A percentile compares a stretch with the other conserved stretches of the same genome.
These are phyloP conservation scores for Epistrophe grossulariae DNA, from an alignment of 2,888 invertebrate species.

Conservation along the genomic window DNA sequence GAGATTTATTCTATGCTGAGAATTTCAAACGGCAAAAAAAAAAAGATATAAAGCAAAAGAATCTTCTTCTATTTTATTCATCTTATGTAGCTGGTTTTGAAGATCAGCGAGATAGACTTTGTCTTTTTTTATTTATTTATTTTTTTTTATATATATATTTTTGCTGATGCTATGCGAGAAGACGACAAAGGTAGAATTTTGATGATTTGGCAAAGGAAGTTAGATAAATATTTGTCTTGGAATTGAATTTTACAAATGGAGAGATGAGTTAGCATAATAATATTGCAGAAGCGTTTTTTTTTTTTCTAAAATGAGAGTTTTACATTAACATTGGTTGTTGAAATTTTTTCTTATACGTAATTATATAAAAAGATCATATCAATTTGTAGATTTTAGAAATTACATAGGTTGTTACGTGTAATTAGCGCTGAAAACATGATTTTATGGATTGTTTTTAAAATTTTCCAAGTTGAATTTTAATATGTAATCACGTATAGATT, in stretches of 20 bases:
- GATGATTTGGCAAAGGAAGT: constrained; percentile 35
- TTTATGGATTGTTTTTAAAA: no score
- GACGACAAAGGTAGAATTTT: constrained; percentile 26
- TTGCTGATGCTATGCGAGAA: neutral
- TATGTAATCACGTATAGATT: no score
- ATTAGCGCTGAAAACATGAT: no score
- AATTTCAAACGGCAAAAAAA: neutral
- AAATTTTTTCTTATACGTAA: neutral
- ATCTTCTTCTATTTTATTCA: constrained; percentile 4
- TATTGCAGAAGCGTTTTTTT: neutral
- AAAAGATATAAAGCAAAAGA: neutral
- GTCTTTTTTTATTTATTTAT: neutral
- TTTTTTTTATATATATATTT: neutral
- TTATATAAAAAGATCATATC: no score
- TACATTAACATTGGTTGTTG: neutral
- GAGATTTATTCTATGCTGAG: constrained; percentile 36
- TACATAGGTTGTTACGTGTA: no score
- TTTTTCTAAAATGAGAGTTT: no score
- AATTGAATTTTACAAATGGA: constrained; percentile 13
- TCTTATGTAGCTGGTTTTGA: constrained; percentile 13
- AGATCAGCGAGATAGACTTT: constrained; percentile 31
- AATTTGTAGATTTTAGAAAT: no score
- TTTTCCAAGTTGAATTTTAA: no score
- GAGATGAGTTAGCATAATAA: constrained; percentile 13
- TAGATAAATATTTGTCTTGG: constrained; percentile 12